phyloP scores from a whole-genome alignment of 2,113 vertebrate species.

The Percopsis transmontana region DNA sequence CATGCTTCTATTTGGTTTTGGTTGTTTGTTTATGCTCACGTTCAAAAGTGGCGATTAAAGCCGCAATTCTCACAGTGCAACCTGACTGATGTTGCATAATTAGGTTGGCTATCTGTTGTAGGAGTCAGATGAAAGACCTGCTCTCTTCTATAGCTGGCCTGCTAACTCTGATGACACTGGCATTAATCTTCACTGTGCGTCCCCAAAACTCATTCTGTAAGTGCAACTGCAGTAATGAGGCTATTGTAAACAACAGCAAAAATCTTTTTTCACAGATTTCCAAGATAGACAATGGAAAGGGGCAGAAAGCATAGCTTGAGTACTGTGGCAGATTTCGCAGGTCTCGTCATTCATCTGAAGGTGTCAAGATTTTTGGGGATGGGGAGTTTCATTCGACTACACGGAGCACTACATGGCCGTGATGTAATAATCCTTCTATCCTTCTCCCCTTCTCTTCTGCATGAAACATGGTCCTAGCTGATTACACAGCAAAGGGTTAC shows the following conservation, averaged over 20 bases:
- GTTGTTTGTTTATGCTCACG: constrained; percentile 56
- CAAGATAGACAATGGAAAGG: no score
- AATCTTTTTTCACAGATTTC: not conserved
- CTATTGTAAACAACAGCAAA: constrained; percentile 8
- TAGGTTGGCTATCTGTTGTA: constrained; percentile 62
- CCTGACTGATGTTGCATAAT: constrained; percentile 67
- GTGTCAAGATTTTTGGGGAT: no score
- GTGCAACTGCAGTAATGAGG: constrained; percentile 37
- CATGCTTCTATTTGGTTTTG: constrained; percentile 25
- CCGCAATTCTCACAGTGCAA: constrained; percentile 35
- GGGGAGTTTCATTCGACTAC: no score
- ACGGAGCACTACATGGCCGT: no score
- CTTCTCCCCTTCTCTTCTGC: no score
- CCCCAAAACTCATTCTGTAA: constrained; percentile 55
- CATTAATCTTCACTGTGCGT: constrained; percentile 57
- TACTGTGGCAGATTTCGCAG: no score
- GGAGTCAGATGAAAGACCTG: constrained; percentile 60
- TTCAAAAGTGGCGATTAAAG: constrained; percentile 69
- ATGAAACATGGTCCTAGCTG: no score
- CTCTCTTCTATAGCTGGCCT: constrained; percentile 60
- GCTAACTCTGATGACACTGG: constrained; percentile 64
- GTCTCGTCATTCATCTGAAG: no score
- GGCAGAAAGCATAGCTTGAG: no score
- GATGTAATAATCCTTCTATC: no score
- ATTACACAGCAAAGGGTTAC: not conserved